Evolutionary conservation across 2,113 vertebrate genomes (phyloP), one percentile per base, ranked within the genome.

Genomic region (Chiloscyllium plagiosum): DNA sequence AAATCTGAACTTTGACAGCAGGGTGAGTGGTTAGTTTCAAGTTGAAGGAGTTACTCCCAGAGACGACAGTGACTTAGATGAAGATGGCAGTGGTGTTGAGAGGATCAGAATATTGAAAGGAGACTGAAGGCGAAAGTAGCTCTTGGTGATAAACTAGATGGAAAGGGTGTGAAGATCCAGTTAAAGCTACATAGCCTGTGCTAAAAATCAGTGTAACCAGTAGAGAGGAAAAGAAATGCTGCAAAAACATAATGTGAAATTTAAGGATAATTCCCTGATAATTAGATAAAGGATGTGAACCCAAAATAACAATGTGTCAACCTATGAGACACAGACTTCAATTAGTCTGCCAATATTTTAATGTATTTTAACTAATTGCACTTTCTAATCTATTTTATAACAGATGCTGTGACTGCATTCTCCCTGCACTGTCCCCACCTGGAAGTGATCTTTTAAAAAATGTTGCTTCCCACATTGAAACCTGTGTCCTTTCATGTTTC

Each of bases 401-500:
- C 19, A 61, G 13, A 33, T n/a, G 56, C 29, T 92, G 87, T n/a
- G 65, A n/a, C 56, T 4, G 4, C 3, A 50, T 80, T 80, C 33
- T 19, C 76, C 61, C 56, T 37, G 26, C 52, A 61, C 87, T 13
- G 50, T 56, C 26, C n/a, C 80, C 80, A 17, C n/a, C 0, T 50
- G 2, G 3, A 50, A 89, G 47, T 89, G 47, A 56, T 50, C 3
- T 66, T 42, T 66, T 93, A 90, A 37, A 5, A n/a, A 37, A 33
- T 66, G 42, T 70, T 94, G 37, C 42, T 95, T 93, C 24, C 47
- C 8, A 29, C 42, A 33, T 24, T 52, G 42, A 95, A 47, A 95
- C 42, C 42, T 52, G 1, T 24, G 96, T 33, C 96, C 93, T 61
- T 61, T 90, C 96, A 95, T 70, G 52, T 15, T 96, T 96, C 97